These are phyloP conservation scores for Troides aeacus DNA, from an alignment of 2,888 invertebrate species.

Conservation along the genomic window DNA sequence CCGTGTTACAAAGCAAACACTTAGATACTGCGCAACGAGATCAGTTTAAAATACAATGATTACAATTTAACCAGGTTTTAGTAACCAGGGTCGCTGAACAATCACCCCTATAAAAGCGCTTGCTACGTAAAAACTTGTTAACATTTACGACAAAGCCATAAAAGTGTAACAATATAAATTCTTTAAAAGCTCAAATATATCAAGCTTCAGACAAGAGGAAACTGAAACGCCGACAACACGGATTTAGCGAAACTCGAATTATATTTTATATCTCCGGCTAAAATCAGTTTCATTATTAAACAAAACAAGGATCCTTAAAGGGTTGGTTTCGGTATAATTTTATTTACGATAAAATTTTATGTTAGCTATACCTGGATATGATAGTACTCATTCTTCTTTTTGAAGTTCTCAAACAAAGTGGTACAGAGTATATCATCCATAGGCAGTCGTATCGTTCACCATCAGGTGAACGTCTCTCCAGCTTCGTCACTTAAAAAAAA, in stretches of 20 bases:
- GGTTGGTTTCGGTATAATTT: not conserved
- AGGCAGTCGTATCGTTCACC: too few species aligned
- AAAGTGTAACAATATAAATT: conserved; percentile 23
- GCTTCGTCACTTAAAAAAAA: too few species aligned
- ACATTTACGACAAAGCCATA: conserved; percentile 16
- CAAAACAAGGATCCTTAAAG: conserved; percentile 5
- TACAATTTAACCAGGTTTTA: conserved; percentile 1
- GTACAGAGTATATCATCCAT: too few species aligned
- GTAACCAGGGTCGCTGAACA: not conserved
- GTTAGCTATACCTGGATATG: too few species aligned
- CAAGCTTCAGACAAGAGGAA: conserved; percentile 10
- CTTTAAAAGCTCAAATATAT: conserved; percentile 18
- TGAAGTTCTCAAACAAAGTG: too few species aligned
- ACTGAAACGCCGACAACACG: conserved; percentile 8
- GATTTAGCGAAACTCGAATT: conserved; percentile 12
- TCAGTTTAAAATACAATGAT: not conserved
- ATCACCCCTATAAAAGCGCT: conserved; percentile 14
- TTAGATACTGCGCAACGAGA: not conserved
- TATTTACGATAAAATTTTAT: too few species aligned
- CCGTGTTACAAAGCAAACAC: not conserved
- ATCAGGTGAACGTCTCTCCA: too few species aligned
- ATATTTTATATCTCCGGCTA: conserved; percentile 17
- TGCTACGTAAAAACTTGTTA: conserved; percentile 14
- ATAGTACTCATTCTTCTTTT: too few species aligned
- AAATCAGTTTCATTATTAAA: conserved; percentile 8